Base-by-base conservation (phyloP, 2,888 invertebrate species). In the Leptopterna dolabrata region DNA sequence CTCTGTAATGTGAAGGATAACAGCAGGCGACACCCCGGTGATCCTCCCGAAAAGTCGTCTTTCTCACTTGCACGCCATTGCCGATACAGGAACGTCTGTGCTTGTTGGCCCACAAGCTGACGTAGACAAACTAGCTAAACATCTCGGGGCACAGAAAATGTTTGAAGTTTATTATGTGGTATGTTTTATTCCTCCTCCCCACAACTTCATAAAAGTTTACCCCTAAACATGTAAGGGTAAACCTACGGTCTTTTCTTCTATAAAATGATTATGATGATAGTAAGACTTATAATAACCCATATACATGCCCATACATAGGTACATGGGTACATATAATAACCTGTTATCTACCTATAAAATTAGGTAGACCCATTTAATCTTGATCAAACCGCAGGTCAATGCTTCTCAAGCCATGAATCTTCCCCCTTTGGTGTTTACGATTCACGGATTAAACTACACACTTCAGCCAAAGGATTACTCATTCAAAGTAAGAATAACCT, bases 41-140 rank as follows among this genome's bases (percentile, higher is more conserved):
- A 6, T 51, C 81, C 51, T 11, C 27, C 13, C 55, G 13, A 6
- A 47, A 47, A 0, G 0, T 19, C 27, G 81, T 11, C 9, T 6
- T 1, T 45, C 27, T 51, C 36, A 55, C 13, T 29, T 55, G n/a
- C 29, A 47, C 13, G 81, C 51, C 9, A 51, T 81, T 3, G 81
- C 81, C 1, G 81, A 81, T 29, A 81, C 81, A 27, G 81, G 81
- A 13, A 81, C 81, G 11, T 81, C 81, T 14, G 55, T 30, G 9
- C 19, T 81, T 14, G 16, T 51, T 19, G 81, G 51, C 0, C 81
- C 81, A 27, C 14, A 36, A 36, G 81, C 19, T 29, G 81, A 51
- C 29, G 55, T 81, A 7, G 51, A 81, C 19, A 81, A 55, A 27
- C 36, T 55, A 0, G 55, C 47, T 27, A n/a, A 24, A 29, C 47